These are phyloP conservation scores for Palythoa caribaeorum DNA, from an alignment of 92 coral and sea anemone genomes.

Conservation along the genomic window DNA sequence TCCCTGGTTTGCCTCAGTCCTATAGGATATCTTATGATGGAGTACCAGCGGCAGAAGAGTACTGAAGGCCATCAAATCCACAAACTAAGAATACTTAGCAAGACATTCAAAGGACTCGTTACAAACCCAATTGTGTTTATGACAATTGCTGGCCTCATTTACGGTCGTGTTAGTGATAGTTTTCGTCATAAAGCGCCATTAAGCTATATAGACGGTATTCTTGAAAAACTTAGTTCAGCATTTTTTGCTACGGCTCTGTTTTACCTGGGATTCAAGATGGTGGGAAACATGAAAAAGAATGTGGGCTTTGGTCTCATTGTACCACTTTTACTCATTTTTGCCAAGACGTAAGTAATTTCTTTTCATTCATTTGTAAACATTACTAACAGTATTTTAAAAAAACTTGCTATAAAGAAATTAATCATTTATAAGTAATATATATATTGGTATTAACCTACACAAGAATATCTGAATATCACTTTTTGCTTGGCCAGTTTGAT, in stretches of 20 bases:
- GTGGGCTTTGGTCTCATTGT: conserved; percentile 80
- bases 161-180: conserved; percentile 49
- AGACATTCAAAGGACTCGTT: conserved; percentile 74
- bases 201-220: conserved; percentile 54
- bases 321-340: conserved; percentile 77
- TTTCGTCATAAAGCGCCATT: conserved; percentile 66
- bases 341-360: conserved; percentile 78
- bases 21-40: conserved; percentile 80
- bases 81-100: conserved; percentile 53
- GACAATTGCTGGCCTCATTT: conserved; percentile 83
- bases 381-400: too few species aligned
- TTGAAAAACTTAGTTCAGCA: conserved; percentile 75
- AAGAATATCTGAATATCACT: too few species aligned
- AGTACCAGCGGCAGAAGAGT: conserved; percentile 71
- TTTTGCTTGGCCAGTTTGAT: too few species aligned
- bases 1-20: conserved; percentile 76
- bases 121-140: conserved; percentile 81
- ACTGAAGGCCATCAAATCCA: conserved; percentile 46
- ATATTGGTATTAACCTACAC: too few species aligned
- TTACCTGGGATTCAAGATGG: conserved; percentile 91
- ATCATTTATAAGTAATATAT: too few species aligned
- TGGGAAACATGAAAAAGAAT: conserved; percentile 85
- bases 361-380: background rate
- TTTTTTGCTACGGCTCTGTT: conserved; percentile 89
- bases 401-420: too few species aligned